Base-by-base conservation (phyloP, 2,113 vertebrate genomes). In the Arvicanthis niloticus region DNA sequence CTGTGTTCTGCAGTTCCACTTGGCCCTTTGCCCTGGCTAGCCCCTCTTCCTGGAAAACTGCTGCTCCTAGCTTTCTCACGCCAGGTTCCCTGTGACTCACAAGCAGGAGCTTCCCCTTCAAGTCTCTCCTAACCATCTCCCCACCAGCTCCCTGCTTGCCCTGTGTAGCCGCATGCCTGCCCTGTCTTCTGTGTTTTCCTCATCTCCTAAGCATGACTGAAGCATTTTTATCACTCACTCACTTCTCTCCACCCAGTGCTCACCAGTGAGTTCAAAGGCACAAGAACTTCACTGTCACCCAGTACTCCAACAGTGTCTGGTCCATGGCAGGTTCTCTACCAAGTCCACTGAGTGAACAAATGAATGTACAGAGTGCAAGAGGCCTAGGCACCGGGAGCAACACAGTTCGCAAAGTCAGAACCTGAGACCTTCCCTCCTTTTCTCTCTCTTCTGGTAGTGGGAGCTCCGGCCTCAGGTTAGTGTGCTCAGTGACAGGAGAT, bases 31-130 rank as follows among this genome's bases (percentile, higher is more conserved):
- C 48, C 73, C 29, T 82, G 60, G 58, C 67, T 88, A 37, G 62
- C 37, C 75, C 60, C 45, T 94, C 45, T 91, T 95, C 94, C 88
- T 58, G 34, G 58, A 86, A 91, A 56, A 80, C 84, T 42, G 58
- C 37, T 73, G 7, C 1, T 58, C 16, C 31, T 1, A 3, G 34
- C 34, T 88, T 73, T 87, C 93, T 95, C 73, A 37, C 4, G 2
- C 17, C 42, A 6, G 40, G 13, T 10, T 94, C 45, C 58, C 77
- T 40, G 29, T 26, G 26, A 73, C 62, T 42, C 51, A 11, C 51
- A 42, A 29, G 37, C 68, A 48, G 7, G n/a, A 89, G n/a, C 29
- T 42, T 78, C 31, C 31, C 60, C 40, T 45, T 56, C 9, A 24
- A 40, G 16, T 58, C 80, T 91, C 80, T 75, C 56, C 34, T 37